Base-by-base conservation (phyloP, 2,888 invertebrate genomes). In the Lochmaea crataegi region DNA sequence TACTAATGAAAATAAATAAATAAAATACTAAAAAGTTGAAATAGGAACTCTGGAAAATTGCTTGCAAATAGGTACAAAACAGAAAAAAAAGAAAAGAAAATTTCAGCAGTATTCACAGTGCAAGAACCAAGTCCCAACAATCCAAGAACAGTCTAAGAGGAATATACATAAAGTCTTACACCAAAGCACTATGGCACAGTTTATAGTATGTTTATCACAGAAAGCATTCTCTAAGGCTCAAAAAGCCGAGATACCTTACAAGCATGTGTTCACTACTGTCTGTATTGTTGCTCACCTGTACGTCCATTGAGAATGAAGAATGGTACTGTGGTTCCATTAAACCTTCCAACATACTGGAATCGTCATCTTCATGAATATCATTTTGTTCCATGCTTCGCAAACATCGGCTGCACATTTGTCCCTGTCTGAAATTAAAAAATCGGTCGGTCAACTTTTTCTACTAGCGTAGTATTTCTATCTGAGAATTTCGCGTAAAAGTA, bases 341-440 rank as follows among this genome's bases (percentile, higher is more conserved):
- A 74, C 80, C 87, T 74, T 86, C 89, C 78, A 93, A 89, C 80
- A 92, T 91, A 79, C 91, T 92, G 76, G 91, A 88, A 79, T 94
- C 93, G 79, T 93, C 94, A 74, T 92, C 91, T 79, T 94, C 94
- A 41, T 91, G 92, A 68, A 92, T 88, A 64, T 84, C 84, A 0
- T 82, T 86, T 64, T 88, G 87, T 72, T 91, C 90, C 69, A 92
- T 90, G 63, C 91, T 92, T 74, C 94, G 90, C 68, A 95, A 88
- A 85, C 95, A 95, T 82, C 94, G 91, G 81, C 93, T 92, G 86
- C 95, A 95, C 82, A 95, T 90, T 83, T 94, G 94, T 12, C 94
- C 95, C 90, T 94, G 94, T 83, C 94, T 94, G 87, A 5, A 84
- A 84, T 77, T 38, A 38, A 38, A 38, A 38, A 38, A n/a, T n/a